These are phyloP conservation scores for Drosophila kurseongensis DNA, from an alignment of 1,140 invertebrate species.

Conservation along the genomic window DNA sequence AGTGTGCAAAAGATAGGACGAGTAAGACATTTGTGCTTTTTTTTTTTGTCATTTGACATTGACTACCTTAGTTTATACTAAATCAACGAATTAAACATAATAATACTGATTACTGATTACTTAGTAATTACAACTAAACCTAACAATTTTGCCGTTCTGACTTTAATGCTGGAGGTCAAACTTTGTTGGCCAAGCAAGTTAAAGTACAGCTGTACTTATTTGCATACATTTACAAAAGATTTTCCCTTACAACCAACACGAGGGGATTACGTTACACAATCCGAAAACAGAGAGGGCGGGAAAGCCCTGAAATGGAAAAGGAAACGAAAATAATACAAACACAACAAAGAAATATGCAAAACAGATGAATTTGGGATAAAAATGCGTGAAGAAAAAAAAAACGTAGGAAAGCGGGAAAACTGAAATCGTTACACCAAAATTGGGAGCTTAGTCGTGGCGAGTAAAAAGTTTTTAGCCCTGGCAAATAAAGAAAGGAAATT, in stretches of 20 bases:
- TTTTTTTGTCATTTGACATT: conserved; percentile 3
- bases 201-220: conserved; percentile 67
- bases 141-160: not conserved
- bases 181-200: conserved; percentile 44
- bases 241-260: conserved; percentile 48
- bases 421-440: conserved; percentile 71
- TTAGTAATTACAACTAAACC: not conserved
- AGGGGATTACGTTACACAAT: conserved; percentile 66
- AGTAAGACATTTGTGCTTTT: conserved; percentile 12
- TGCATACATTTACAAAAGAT: conserved; percentile 71
- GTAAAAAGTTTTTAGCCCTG: conserved; percentile 48
- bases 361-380: conserved; percentile 77
- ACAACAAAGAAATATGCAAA: conserved; percentile 82
- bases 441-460: conserved; percentile 58
- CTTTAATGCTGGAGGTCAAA: conserved; percentile 61
- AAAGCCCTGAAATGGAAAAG: conserved; percentile 33
- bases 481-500: conserved; percentile 25
- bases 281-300: conserved; percentile 18
- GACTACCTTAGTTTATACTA: not conserved
- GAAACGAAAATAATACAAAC: conserved; percentile 70
- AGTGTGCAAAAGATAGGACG: conserved; percentile 17
- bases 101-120: not conserved
- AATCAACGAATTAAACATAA: not conserved
- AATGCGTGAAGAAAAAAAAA: conserved; percentile 26
- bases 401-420: conserved; percentile 37